Percentiles rank a stretch among this genome's conserved stretches.
Conservation (phyloP, 2,888 invertebrate genomes). For the Phyto melanocephala region DNA sequence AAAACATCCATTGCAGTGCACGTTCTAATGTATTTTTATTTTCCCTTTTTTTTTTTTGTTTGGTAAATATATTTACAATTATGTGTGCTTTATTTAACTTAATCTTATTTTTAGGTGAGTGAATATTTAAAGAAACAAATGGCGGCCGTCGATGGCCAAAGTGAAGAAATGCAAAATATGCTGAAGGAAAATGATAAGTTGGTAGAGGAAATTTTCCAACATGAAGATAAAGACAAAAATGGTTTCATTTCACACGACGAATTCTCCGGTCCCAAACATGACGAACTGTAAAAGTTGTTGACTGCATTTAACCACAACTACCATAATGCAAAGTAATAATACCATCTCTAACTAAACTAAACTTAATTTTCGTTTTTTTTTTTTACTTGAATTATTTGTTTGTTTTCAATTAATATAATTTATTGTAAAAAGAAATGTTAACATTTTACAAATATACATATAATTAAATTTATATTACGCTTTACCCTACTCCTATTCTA, state of each 20-base stretch:
- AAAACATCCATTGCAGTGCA: conserved; percentile 22
- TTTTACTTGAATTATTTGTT: conserved; percentile 28
- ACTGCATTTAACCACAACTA: neutral
- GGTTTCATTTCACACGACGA: conserved; percentile 97
- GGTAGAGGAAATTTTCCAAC: conserved; percentile 97
- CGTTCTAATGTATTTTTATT: conserved; percentile 10
- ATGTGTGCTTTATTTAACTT: conserved; percentile 4
- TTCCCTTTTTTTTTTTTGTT: conserved; percentile 26
- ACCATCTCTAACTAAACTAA: conserved; percentile 12
- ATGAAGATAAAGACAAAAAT: conserved; percentile 97
- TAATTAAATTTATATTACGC: too few relatives aligned
- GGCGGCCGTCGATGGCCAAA: conserved; percentile 88
- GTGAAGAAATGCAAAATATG: conserved; percentile 90
- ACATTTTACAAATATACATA: conserved; percentile 3
- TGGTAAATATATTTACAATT: neutral
- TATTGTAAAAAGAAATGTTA: conserved; percentile 36
- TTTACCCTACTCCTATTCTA: too few relatives aligned
- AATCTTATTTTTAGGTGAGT: conserved; percentile 84
- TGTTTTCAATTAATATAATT: conserved; percentile 35
- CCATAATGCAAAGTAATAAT: too few relatives aligned
- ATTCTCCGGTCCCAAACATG: conserved; percentile 98
- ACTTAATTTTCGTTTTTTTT: neutral
- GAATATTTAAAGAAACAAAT: conserved; percentile 95
- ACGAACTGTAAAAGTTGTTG: conserved; percentile 86
- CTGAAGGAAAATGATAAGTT: conserved; percentile 93